Evolutionary conservation across 2,113 vertebrate genomes (phyloP), one percentile per base, ranked within the genome.

Genomic region (Melanerpes aurifrons): DNA sequence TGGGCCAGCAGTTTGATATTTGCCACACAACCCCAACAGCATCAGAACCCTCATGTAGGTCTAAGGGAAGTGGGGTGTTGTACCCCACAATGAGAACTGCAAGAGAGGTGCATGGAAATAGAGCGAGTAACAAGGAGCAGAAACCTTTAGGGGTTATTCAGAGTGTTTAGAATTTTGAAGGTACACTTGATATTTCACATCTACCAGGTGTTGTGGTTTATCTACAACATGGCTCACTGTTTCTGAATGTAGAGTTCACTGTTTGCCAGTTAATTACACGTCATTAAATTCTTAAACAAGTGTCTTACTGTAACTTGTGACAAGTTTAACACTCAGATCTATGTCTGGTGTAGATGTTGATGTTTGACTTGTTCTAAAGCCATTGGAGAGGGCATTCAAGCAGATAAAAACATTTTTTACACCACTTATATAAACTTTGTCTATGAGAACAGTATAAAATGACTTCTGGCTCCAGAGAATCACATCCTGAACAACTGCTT

Each of bases 71-170:
- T 2, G 21, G 28, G 28, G 18, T 2, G 37, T 7, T 45, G 32
- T 21, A 45, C 6, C 31, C 28, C 61, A 17, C 12, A 15, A 2
- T 1, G 1, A 14, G 53, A 12, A 14, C 62, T 3, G 24, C 2
- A 28, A 67, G 47, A 62, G 21, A 13, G 24, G 19, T 3, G 6
- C 6, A 7, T 15, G 17, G 37, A 12, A 86, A 40, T 28, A 82
- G 31, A 35, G 7, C 12, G 25, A 2, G 10, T 0, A 1, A 4
- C 11, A 4, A 26, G 10, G 32, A 31, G 35, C 8, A 68, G 45
- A n/a, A 66, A 32, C 11, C 4, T 12, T 2, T 29, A 32, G 45
- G 26, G 9, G 31, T 45, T 17, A 24, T 4, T 25, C 43, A 48
- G 1, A 59, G 4, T 2, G 4, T 12, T 75, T 22, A 61, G 24